Conservation (phyloP, 1,140 invertebrate genomes). For the Pomacea maculata region DNA sequence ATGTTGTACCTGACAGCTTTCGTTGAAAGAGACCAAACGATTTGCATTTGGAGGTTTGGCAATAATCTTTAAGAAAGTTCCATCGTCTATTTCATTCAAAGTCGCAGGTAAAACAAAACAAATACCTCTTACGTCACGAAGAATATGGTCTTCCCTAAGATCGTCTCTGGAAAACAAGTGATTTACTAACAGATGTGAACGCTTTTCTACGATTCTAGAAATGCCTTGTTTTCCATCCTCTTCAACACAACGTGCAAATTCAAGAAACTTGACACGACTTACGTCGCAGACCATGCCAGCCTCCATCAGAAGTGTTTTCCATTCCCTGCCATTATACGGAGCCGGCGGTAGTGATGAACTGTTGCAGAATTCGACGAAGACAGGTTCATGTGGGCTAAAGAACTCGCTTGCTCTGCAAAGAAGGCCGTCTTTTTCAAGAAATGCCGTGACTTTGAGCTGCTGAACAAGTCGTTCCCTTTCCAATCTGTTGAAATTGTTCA, state of each 20-base stretch:
- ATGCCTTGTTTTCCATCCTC: constrained; percentile 5
- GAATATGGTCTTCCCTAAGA: constrained; percentile 10
- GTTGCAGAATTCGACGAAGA: background rate
- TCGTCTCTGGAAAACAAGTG: constrained; percentile 12
- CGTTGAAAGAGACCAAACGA: constrained; percentile 26
- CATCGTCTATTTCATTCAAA: background rate
- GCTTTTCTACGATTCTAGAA: constrained; percentile 9
- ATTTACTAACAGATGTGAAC: constrained; percentile 21
- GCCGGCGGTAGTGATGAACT: background rate
- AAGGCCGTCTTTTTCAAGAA: background rate
- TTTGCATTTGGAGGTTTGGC: background rate
- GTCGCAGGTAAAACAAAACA: constrained; percentile 32
- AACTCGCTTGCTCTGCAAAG: background rate
- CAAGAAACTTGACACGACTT: constrained; percentile 4
- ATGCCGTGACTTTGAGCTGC: background rate
- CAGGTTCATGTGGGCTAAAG: background rate
- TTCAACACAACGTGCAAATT: constrained; percentile 19
- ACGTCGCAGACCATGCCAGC: constrained; percentile 2
- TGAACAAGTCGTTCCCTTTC: background rate
- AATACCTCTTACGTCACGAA: constrained; percentile 10
- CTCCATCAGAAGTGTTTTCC: background rate
- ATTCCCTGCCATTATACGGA: background rate
- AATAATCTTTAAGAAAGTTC: too few species aligned
- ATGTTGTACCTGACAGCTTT: constrained; percentile 12
- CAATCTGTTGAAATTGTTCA: too few species aligned